phyloP scores from a whole-genome alignment of 35 echinoderm and acorn worm species.

The Heliocidaris tuberculata region DNA sequence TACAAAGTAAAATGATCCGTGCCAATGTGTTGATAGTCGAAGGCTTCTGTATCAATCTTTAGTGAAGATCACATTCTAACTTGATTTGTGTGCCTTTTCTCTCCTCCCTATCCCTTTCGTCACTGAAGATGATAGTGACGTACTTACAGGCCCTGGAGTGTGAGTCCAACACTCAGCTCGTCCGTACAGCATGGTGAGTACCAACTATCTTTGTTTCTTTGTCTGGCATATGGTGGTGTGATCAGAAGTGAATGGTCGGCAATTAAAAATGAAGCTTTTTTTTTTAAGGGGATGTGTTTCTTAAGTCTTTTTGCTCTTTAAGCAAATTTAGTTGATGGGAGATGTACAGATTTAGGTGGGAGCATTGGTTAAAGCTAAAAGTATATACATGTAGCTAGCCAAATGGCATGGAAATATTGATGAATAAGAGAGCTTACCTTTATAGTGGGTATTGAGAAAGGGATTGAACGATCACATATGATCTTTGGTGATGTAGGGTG shows the following conservation, averaged over 20 bases:
- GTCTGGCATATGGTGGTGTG: constrained; percentile 6
- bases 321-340: no score
- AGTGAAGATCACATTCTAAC: constrained; percentile 48
- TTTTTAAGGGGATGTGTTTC: no score
- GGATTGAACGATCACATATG: no score
- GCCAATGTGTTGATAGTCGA: not conserved
- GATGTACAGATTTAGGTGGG: no score
- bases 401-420: not conserved
- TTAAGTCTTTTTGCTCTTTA: no score
- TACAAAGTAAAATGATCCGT: not conserved
- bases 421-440: no score
- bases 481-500: no score
- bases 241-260: not conserved
- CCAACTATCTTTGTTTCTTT: not conserved
- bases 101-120: constrained; percentile 41
- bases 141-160: constrained; percentile 94
- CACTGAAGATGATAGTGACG: constrained; percentile 98
- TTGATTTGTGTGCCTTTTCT: constrained; percentile 49
- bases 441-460: no score
- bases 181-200: constrained; percentile 98
- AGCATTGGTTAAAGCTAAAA: no score
- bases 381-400: no score
- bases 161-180: constrained; percentile 73
- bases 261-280: no score
- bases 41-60: not conserved